phyloP scores from a whole-genome alignment of 2,113 vertebrate genomes.

The Thamnophis sirtalis region DNA sequence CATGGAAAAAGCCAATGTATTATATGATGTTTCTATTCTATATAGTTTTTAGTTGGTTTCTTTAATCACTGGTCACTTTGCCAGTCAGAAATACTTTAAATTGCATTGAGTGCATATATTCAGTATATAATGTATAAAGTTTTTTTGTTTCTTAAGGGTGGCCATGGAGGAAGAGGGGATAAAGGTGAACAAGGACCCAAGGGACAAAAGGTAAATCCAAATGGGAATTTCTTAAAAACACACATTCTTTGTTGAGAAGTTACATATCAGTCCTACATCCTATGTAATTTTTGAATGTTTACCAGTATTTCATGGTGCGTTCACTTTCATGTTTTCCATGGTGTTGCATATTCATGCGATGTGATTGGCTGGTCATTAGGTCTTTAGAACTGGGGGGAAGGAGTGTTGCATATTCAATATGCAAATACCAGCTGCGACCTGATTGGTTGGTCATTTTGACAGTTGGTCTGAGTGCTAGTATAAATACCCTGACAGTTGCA shows the following conservation, averaged over 20 bases:
- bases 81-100: background rate
- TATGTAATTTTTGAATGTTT: background rate
- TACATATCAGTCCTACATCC: background rate
- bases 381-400: too few relatives aligned
- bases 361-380: too few relatives aligned
- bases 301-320: background rate
- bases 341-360: too few relatives aligned
- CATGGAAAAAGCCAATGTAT: background rate
- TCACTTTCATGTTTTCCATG: background rate
- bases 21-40: background rate
- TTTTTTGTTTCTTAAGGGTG: constrained; percentile 54
- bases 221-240: constrained; percentile 1
- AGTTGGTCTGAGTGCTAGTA: too few relatives aligned
- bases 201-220: constrained; percentile 64
- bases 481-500: too few relatives aligned
- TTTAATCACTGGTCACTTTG: background rate
- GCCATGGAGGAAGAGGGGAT: constrained; percentile 55
- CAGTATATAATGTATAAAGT: constrained; percentile 9
- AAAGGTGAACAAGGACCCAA: constrained; percentile 68
- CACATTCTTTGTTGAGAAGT: background rate
- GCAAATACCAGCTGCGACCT: too few relatives aligned
- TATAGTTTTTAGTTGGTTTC: background rate
- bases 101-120: background rate
- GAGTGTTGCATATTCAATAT: too few relatives aligned
- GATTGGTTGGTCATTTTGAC: too few relatives aligned